phyloP scores from a whole-genome alignment of 53 echinoderm and acorn worm species.

The Echinometra lucunter region DNA sequence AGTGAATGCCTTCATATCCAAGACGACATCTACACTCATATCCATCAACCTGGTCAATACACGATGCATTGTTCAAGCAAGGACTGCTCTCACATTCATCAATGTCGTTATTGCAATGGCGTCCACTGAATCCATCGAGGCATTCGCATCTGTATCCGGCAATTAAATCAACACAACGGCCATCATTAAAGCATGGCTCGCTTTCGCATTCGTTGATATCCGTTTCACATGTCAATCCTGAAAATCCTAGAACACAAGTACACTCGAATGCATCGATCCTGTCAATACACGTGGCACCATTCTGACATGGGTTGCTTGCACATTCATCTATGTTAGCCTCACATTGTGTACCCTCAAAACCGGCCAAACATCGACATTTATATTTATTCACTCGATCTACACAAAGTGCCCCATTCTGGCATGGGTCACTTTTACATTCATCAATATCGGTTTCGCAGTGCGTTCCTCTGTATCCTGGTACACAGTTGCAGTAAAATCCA shows the following conservation, averaged over 20 bases:
- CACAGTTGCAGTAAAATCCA: slow-evolving; percentile 75
- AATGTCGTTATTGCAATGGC: slow-evolving; percentile 76
- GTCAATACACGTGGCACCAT: slow-evolving; percentile 59
- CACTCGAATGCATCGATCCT: slow-evolving; percentile 70
- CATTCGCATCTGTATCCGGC: slow-evolving; percentile 70
- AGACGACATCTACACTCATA: slow-evolving; percentile 76
- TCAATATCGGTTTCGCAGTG: slow-evolving; percentile 77
- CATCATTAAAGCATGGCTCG: slow-evolving; percentile 29
- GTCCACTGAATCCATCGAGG: slow-evolving; percentile 57
- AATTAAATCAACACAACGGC: slow-evolving; percentile 16
- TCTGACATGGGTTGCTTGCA: not conserved
- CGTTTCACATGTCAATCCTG: slow-evolving; percentile 67
- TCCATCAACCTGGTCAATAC: slow-evolving; percentile 72
- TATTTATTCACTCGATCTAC: slow-evolving; percentile 42
- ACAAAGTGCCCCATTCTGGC: slow-evolving; percentile 48
- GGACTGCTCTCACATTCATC: slow-evolving; percentile 82
- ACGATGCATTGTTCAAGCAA: slow-evolving; percentile 79
- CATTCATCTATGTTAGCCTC: slow-evolving; percentile 58
- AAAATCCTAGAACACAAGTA: slow-evolving; percentile 66
- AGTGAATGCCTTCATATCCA: slow-evolving; percentile 78
- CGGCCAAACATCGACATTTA: slow-evolving; percentile 42
- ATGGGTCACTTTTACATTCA: slow-evolving; percentile 54
- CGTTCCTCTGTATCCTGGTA: slow-evolving; percentile 62
- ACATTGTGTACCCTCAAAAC: slow-evolving; percentile 50
- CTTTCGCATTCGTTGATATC: slow-evolving; percentile 73